These are phyloP conservation scores for Miichthys miiuy DNA, from an alignment of 2,797 vertebrate genomes.

Conservation along the genomic window DNA sequence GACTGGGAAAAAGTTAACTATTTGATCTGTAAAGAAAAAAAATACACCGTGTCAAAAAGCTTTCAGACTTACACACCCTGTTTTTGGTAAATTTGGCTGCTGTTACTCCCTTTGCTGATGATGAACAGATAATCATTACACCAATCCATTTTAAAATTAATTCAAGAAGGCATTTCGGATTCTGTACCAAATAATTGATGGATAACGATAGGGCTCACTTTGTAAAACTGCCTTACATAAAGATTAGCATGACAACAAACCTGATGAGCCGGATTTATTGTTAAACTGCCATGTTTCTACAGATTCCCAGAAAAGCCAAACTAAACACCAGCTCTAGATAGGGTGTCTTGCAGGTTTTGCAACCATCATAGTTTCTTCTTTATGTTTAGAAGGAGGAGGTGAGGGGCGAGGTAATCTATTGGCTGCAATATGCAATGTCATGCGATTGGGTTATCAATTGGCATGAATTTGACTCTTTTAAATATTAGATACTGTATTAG, in stretches of 20 bases:
- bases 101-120: background rate
- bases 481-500: background rate
- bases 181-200: background rate
- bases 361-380: no score
- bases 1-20: background rate
- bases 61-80: no score
- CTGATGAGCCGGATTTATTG: background rate
- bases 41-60: no score
- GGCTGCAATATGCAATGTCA: no score
- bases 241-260: background rate
- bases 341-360: no score
- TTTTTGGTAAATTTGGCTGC: background rate
- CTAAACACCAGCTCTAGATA: no score
- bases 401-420: no score
- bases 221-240: background rate
- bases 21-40: background rate
- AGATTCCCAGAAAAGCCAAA: no score
- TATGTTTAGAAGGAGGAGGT: no score
- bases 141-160: background rate
- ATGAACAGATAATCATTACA: constrained; percentile 1
- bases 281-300: no score
- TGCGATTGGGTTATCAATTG: background rate
- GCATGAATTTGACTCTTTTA: background rate
- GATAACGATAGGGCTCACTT: no score
- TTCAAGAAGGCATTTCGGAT: background rate